Conservation (phyloP, 2,113 vertebrate genomes). For the Urocynchramus pylzowi region DNA sequence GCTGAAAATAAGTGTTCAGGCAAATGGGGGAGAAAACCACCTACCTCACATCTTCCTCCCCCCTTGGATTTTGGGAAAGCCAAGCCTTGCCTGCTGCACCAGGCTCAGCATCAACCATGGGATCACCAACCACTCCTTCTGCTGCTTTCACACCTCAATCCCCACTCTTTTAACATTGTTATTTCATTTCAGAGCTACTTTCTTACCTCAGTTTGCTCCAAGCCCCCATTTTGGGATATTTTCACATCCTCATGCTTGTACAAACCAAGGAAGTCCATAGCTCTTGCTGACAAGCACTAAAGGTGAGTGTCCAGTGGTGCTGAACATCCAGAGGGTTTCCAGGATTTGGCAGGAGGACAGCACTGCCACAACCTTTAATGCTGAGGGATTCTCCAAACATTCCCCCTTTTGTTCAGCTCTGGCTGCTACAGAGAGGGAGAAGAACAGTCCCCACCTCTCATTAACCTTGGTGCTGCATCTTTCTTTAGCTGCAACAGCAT, state of each 20-base stretch:
- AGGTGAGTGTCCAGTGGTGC: rapidly evolving
- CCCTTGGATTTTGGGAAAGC: neutral
- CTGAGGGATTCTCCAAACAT: neutral
- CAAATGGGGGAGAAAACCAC: neutral
- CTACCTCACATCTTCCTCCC: neutral
- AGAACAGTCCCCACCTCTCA: neutral
- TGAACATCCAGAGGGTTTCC: neutral
- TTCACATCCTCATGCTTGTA: neutral
- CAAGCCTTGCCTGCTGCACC: neutral
- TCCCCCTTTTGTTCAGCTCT: neutral
- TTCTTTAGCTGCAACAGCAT: neutral
- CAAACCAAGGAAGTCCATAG: neutral
- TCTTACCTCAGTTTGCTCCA: neutral
- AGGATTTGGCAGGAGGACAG: neutral
- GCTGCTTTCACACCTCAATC: neutral
- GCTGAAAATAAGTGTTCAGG: neutral
- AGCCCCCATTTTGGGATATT: neutral
- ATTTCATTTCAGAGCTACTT: neutral
- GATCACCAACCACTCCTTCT: neutral
- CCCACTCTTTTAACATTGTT: neutral
- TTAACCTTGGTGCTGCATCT: neutral
- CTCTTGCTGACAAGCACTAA: neutral
- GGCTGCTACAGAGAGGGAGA: neutral
- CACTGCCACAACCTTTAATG: neutral
- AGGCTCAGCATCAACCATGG: neutral